Conservation (phyloP, 1,140 invertebrate species). For the Yoshiicerus persimilis region DNA sequence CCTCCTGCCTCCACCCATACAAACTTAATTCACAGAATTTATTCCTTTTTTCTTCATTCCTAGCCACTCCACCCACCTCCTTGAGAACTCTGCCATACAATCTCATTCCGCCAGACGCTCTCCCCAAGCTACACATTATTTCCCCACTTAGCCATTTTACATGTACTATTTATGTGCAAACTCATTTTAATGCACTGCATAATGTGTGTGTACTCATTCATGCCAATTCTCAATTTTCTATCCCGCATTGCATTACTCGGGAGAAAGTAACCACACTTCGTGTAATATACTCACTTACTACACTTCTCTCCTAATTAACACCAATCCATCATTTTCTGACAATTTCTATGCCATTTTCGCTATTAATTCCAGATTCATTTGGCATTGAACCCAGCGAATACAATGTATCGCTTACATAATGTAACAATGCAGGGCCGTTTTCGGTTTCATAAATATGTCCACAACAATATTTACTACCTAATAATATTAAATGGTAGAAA, state of each 20-base stretch:
- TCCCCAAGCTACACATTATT: not conserved
- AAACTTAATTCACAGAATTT: not conserved
- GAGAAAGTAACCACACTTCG: no score
- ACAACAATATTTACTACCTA: no score
- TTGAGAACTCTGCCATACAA: no score
- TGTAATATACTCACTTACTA: no score
- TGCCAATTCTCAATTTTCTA: not conserved
- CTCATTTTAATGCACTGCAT: no score
- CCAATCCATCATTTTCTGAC: not conserved
- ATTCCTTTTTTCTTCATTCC: not conserved
- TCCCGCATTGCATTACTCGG: not conserved
- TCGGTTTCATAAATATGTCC: no score
- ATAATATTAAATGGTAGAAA: no score
- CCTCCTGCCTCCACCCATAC: not conserved
- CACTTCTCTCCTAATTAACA: not conserved
- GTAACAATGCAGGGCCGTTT: no score
- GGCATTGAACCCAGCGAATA: not conserved
- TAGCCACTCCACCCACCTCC: not conserved
- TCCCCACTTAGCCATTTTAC: not conserved
- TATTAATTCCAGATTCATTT: not conserved
- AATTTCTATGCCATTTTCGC: not conserved
- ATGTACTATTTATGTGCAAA: no score
- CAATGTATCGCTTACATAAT: not conserved
- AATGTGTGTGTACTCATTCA: no score
- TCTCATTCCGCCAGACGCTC: not conserved